Base-by-base conservation (phyloP, 1,140 invertebrate species). In the Euwallacea fornicatus region DNA sequence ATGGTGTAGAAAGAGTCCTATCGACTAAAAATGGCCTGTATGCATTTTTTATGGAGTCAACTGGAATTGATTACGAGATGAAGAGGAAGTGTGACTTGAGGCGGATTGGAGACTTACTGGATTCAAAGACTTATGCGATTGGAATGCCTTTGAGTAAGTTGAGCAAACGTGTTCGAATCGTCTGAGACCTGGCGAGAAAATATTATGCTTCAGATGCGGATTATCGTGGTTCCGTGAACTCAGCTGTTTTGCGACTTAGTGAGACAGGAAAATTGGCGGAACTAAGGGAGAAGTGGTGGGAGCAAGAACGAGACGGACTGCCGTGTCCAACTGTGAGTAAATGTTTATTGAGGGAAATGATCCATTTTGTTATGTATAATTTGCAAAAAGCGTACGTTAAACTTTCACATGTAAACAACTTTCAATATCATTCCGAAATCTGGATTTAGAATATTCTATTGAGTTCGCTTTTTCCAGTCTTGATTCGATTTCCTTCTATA, bases 281-380 rank as follows among this genome's bases (percentile, higher is more conserved):
- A 56, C 80, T 97, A 13, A 96, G 96, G 80, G 87, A 88, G 41
- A 92, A 90, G 78, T 97, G 94, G 94, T 97, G 94, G 94, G 87
- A 89, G 79, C 83, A 88, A 43, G 85, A 85, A 16, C 76, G 83
- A 7, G 82, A 80, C 2, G 79, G 84, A 59, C 21, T 62, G 7
- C 60, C 72, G 13, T 77, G 76, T 43, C 56, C 83, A 73, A 46
- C n/a, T 21, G 91, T 93, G 80, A 84, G 54, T 64, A 70, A 33
- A 33, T 65, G 42, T 7, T 42, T 50, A 11, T 2, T 11, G 13
- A 13, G 6, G 9, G 13, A 50, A 50, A 10, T 33, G 4, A 33
- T 33, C 4, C 21, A 66, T 6, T 42, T n/a, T 54, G n/a, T 66
- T 55, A 43, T 65, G 56, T 73, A 33, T 33, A 33, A 2, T 33